Percentiles rank a stretch among this genome's conserved stretches.
Evolutionary conservation across 2,113 vertebrate species (phyloP).

Genomic region (Hippocampus abdominalis): DNA sequence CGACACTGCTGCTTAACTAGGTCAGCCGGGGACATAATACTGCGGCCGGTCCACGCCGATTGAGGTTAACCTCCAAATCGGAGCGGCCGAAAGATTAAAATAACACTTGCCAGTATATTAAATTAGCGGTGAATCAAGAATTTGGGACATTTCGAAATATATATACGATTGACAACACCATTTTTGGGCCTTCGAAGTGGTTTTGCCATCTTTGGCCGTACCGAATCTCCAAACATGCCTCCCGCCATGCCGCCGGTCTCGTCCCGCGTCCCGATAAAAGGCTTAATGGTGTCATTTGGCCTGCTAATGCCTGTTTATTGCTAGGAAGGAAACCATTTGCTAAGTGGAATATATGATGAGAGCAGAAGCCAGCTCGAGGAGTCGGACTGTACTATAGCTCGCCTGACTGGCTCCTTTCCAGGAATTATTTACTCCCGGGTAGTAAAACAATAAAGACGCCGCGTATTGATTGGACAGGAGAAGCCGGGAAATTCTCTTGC

Average conservation of each 20-base stretch:
- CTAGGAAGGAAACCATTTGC: slow-evolving; percentile 46
- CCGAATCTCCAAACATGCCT: not conserved
- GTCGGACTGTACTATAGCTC: not conserved
- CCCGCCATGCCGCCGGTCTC: slow-evolving; percentile 12
- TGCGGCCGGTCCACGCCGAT: slow-evolving; percentile 33
- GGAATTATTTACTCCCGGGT: slow-evolving; percentile 43
- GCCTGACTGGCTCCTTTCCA: slow-evolving; percentile 32
- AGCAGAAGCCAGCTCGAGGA: slow-evolving; percentile 33
- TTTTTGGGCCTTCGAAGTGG: not conserved
- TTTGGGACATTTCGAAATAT: not conserved
- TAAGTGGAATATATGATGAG: slow-evolving; percentile 29
- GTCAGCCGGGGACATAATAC: slow-evolving; percentile 49
- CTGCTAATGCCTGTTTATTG: slow-evolving; percentile 40
- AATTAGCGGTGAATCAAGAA: not conserved
- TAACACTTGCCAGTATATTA: not conserved
- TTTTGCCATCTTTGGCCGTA: slow-evolving; percentile 42
- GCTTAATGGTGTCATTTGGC: slow-evolving; percentile 22
- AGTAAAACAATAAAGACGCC: slow-evolving; percentile 31
- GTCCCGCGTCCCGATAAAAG: slow-evolving; percentile 16
- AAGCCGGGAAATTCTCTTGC: slow-evolving; percentile 15
- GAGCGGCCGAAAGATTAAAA: slow-evolving; percentile 24
- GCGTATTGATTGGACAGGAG: slow-evolving; percentile 25
- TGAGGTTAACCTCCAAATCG: slow-evolving; percentile 36
- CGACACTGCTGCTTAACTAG: slow-evolving; percentile 48
- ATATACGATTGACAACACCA: no score